Conservation (phyloP, 1,140 invertebrate species). For the Drosophila nannoptera region DNA sequence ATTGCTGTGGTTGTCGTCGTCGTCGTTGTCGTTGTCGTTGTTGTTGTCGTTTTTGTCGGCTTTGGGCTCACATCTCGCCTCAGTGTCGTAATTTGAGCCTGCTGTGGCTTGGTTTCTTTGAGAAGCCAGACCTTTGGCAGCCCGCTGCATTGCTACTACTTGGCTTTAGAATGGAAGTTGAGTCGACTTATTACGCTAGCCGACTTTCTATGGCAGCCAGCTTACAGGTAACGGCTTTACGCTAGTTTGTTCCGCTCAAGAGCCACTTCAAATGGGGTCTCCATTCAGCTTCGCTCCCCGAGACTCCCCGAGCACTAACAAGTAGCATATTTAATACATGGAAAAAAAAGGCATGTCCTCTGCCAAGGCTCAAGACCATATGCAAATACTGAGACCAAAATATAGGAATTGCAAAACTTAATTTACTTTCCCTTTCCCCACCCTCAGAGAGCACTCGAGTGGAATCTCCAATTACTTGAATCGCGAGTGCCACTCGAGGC, state of each 20-base stretch:
- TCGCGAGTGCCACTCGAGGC: neutral
- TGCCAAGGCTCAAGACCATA: too few species aligned
- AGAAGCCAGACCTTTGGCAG: slow-evolving; percentile 12
- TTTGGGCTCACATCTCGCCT: slow-evolving; percentile 6
- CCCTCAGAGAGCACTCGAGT: too few species aligned
- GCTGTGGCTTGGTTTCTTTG: slow-evolving; percentile 2
- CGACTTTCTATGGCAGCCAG: slow-evolving; percentile 22
- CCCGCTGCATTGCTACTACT: slow-evolving; percentile 14
- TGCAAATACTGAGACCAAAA: too few species aligned
- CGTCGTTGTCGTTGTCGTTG: neutral
- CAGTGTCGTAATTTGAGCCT: slow-evolving; percentile 19
- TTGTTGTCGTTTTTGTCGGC: slow-evolving; percentile 3
- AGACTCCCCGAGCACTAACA: too few species aligned
- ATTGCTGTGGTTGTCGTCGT: slow-evolving; percentile 35
- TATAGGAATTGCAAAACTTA: too few species aligned
- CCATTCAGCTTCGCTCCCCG: too few species aligned
- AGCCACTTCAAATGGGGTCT: too few species aligned
- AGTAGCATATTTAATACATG: too few species aligned
- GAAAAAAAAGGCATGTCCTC: too few species aligned
- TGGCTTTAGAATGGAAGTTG: slow-evolving; percentile 4
- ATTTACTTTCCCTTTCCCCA: too few species aligned
- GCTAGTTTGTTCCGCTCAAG: too few species aligned
- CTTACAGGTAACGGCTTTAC: neutral
- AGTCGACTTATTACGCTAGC: slow-evolving; percentile 35
- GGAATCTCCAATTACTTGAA: neutral